phyloP scores from a whole-genome alignment of 2,888 invertebrate genomes.

The Synergus itoensis region DNA sequence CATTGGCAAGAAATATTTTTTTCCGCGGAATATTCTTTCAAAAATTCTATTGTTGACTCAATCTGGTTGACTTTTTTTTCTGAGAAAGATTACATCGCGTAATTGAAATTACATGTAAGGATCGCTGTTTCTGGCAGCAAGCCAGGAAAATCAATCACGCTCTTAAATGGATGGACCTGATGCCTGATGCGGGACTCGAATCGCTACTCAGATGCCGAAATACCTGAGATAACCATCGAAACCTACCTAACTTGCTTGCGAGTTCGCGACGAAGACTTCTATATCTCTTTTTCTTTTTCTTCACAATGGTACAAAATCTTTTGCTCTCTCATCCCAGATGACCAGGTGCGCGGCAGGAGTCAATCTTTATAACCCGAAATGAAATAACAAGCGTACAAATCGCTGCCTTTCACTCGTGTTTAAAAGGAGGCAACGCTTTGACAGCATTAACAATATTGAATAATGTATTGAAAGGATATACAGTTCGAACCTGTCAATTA shows the following conservation, averaged over 20 bases:
- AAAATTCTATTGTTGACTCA: background rate
- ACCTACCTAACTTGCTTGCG: constrained; percentile 34
- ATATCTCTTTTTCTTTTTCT: constrained; percentile 4
- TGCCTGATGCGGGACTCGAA: constrained; percentile 13
- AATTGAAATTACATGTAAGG: constrained; percentile 13
- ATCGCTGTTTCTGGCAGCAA: constrained; percentile 4
- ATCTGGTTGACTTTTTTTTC: background rate
- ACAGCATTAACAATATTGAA: constrained; percentile 26
- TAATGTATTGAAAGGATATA: background rate
- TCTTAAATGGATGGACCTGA: constrained; percentile 18
- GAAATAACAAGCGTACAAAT: constrained; percentile 33
- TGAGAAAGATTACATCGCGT: background rate
- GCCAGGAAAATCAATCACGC: constrained; percentile 26
- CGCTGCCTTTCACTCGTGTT: constrained; percentile 12
- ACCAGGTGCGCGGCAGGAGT: constrained; percentile 33
- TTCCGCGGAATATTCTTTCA: background rate
- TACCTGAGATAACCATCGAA: constrained; percentile 32
- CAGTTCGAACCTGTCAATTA: background rate
- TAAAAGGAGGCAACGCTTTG: constrained; percentile 30
- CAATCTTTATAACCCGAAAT: constrained; percentile 26
- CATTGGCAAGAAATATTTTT: background rate
- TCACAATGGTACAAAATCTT: constrained; percentile 7
- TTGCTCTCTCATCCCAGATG: background rate
- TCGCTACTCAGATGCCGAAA: constrained; percentile 10
- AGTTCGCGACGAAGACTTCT: constrained; percentile 7